These are phyloP conservation scores for Scaptomyza cyrtandrae DNA, from an alignment of 2,888 invertebrate species.

Conservation along the genomic window DNA sequence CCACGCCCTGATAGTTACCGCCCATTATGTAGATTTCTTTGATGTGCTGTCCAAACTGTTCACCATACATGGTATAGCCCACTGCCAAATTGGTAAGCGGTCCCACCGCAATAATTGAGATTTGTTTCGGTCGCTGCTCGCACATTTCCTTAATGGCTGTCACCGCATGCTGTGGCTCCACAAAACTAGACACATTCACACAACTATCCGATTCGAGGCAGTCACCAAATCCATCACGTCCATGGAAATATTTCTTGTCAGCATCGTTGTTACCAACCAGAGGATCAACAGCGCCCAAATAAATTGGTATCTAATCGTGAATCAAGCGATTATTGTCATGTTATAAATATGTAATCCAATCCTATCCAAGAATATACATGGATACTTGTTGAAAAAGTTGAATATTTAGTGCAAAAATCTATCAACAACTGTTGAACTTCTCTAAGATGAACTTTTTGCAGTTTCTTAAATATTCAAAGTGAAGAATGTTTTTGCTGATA, in stretches of 20 bases:
- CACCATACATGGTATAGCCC: conserved; percentile 88
- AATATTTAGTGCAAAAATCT: too few relatives aligned
- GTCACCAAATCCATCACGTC: conserved; percentile 90
- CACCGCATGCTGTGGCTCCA: conserved; percentile 87
- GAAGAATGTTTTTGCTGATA: too few relatives aligned
- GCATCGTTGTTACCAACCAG: conserved; percentile 84
- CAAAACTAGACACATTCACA: conserved; percentile 80
- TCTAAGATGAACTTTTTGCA: too few relatives aligned
- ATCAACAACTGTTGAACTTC: too few relatives aligned
- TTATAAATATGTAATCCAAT: background rate
- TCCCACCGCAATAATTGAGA: conserved; percentile 88
- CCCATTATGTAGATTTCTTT: conserved; percentile 91
- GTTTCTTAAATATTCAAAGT: background rate
- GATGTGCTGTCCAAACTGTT: conserved; percentile 87
- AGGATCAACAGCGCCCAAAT: conserved; percentile 86
- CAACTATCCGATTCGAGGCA: conserved; percentile 76
- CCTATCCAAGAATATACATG: too few relatives aligned
- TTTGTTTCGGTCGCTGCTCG: conserved; percentile 85
- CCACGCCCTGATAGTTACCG: conserved; percentile 88
- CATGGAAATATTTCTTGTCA: conserved; percentile 86
- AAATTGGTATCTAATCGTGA: conserved; percentile 88
- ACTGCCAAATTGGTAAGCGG: conserved; percentile 93
- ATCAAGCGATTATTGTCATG: background rate
- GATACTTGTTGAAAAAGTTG: too few relatives aligned
- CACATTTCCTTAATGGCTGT: conserved; percentile 87